Base-by-base conservation (phyloP, 2,113 vertebrate species). In the Alces alces region DNA sequence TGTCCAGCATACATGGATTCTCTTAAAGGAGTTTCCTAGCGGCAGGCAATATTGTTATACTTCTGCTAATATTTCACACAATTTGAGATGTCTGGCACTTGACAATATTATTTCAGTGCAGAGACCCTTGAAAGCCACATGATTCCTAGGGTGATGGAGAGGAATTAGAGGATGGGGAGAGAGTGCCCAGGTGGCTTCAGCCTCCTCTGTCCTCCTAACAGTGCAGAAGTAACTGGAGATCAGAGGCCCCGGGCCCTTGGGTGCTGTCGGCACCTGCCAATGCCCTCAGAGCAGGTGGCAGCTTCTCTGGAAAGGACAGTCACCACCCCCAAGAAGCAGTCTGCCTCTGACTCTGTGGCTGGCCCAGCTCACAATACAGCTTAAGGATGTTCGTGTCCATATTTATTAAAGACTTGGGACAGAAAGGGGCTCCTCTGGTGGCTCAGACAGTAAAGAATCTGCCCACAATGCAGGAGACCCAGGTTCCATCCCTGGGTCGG, bases 181-280 rank as follows among this genome's bases (percentile, higher is more conserved):
- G 2, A 10, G 17, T 0, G 0, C 14, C 0, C 25, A 58, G 5
- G 66, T 7, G 0, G 9, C 50, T 47, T 64, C 30, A 17, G 64
- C 52, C 36, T 90, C 14, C 4, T 52, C 14, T 11, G 14, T 27
- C 64, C 25, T 3, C 39, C 60, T 14, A 1, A 36, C 0, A 2
- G 39, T 5, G 14, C 82, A 84, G 93, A 58, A 36, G n/a, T 7
- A 36, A 58, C 7, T 13, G 6, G 54, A 58, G 52, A 11, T 33
- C 43, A 33, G 9, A 21, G 0, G 2, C 7, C 36, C 12, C 0
- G 16, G 39, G n/a, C 3, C 27, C 25, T 27, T 8, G 2, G 15
- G 13, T 21, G 45, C 33, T 4, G 36, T 47, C 19, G 4, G 25
- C 39, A n/a, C 86, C 50, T n/a, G 55, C 36, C 2, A 3, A 15